Base-by-base conservation (phyloP, 2,797 vertebrate genomes). In the Gobionotothen gibberifrons region DNA sequence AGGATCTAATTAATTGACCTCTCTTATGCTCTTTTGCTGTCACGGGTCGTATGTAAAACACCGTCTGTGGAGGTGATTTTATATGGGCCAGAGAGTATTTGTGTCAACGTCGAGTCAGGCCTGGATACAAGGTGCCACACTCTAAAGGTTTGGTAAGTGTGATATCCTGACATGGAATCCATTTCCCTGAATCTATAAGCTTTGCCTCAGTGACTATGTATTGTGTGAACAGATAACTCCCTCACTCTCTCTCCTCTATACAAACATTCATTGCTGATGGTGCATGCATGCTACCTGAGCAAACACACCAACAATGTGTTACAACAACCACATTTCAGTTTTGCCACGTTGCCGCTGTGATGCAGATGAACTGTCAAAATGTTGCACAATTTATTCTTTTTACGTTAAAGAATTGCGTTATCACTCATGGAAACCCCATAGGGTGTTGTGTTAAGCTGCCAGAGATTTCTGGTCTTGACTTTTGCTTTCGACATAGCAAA, bases 151-250 rank as follows among this genome's bases (percentile, higher is more conserved):
- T 77, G 82, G 87, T 87, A 86, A 89, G 85, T 90, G 89, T 85
- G 85, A 90, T 87, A 90, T 89, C 83, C 88, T 91, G 91, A 93
- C 89, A 89, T 78, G 67, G 87, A 90, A 91, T 91, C 79, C 76
- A 90, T 92, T 92, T 82, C 82, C 78, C 86, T 87, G 87, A 90
- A 93, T 91, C 90, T 89, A 87, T 90, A 92, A 90, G 89, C 85
- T 46, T 82, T 93, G 90, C 85, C 88, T 91, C 87, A 92, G 85
- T 89, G 84, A 89, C 69, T 89, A 69, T 90, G 87, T 83, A 83
- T 87, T 88, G 85, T 91, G 82, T 82, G 82, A 90, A 85, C 82
- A 90, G 88, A 93, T 92, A 88, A 82, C 76, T 82, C 81, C 46
- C 80, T 75, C 73, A 12, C 72, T 49, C 44, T 63, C 56, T 57